Evolutionary conservation across 2,113 vertebrate genomes (phyloP).

Genomic region (Hippocampus barbouri): DNA sequence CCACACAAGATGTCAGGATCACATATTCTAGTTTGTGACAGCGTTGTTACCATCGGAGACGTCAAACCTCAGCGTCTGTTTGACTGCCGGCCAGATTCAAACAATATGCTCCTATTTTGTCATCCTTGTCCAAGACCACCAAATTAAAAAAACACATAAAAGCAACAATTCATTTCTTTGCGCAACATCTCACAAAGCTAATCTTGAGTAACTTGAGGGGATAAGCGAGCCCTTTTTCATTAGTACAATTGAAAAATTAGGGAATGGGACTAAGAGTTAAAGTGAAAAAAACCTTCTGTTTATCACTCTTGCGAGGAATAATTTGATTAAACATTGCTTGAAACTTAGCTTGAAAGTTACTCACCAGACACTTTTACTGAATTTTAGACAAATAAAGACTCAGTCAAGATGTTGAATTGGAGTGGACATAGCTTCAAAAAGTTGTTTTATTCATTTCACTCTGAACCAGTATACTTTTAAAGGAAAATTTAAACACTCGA

Average conservation of each 20-base stretch:
- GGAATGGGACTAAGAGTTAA: slow-evolving; percentile 34
- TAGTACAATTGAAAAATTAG: slow-evolving; percentile 38
- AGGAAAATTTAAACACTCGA: too few species aligned
- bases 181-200: slow-evolving; percentile 45
- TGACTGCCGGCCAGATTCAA: slow-evolving; percentile 67
- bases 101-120: slow-evolving; percentile 65
- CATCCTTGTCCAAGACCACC: slow-evolving; percentile 64
- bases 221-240: slow-evolving; percentile 58
- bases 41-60: slow-evolving; percentile 52
- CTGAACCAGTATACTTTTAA: too few species aligned
- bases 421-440: too few species aligned
- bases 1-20: slow-evolving; percentile 61
- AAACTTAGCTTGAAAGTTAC: not conserved
- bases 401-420: too few species aligned
- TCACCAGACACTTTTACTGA: not conserved
- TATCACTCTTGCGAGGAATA: slow-evolving; percentile 42
- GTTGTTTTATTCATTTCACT: too few species aligned
- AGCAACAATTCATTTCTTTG: slow-evolving; percentile 51
- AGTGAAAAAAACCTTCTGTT: slow-evolving; percentile 53
- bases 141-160: slow-evolving; percentile 68
- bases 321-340: slow-evolving; percentile 31
- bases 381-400: not conserved
- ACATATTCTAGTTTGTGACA: slow-evolving; percentile 49
- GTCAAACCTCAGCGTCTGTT: slow-evolving; percentile 62
- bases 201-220: slow-evolving; percentile 28